Evolutionary conservation across 1,140 invertebrate genomes (phyloP), one percentile per base, ranked within the genome.

Genomic region (Ylistrum balloti): DNA sequence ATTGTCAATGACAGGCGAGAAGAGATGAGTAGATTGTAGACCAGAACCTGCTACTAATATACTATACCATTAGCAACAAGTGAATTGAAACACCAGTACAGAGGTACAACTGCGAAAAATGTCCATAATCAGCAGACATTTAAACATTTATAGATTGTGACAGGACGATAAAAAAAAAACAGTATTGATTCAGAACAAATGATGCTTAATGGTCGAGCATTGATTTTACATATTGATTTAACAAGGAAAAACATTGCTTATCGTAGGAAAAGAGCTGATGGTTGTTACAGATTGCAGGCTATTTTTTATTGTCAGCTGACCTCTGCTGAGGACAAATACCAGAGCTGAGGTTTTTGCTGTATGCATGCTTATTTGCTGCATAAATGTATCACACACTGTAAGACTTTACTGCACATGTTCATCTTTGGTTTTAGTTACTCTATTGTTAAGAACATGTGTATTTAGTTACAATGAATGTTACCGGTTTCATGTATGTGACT

Each of bases 151-250:
- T 28, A n/a, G 9, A n/a, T 5, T 48, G 11, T 48, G 11, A 48
- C 20, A 48, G 20, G 22, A n/a, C n/a, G 56, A 28, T 28, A 17
- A 5, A 17, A 74, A 74, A 74, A 17, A 28, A 74, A 7, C 5
- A n/a, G 56, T 28, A 74, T 74, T 74, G 56, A 74, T 74, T 74
- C 56, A 28, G 56, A 74, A 28, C 17, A 74, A 74, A 74, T 7
- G 56, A 5, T 28, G 56, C 28, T 74, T 74, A 74, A n/a, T 74
- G 56, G 56, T 74, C 56, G n/a, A n/a, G 56, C 56, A 74, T 74
- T 74, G 56, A 74, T 74, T 74, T 74, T 74, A 11, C 56, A 74
- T 74, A 74, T 74, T 74, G 56, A 74, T 74, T 28, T 74, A 11
- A 74, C 56, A 74, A 74, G 56, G 56, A 28, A 74, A 74, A 74